These are phyloP conservation scores for Parelbella ahira DNA, from an alignment of 2,888 invertebrate species.

Conservation along the genomic window DNA sequence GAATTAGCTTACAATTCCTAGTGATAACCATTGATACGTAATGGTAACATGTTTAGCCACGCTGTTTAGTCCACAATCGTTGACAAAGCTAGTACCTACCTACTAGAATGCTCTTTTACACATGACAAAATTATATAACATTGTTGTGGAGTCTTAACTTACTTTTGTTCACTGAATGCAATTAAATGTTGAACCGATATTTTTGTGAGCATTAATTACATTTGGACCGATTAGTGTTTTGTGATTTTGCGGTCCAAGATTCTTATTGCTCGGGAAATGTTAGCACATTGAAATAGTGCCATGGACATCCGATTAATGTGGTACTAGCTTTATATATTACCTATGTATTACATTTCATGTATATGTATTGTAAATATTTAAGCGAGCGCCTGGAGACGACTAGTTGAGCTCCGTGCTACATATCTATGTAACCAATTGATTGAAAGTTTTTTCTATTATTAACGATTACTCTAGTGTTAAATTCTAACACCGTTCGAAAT, in stretches of 20 bases:
- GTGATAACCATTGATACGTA: slow-evolving; percentile 55
- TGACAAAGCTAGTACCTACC: slow-evolving; percentile 19
- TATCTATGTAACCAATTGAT: slow-evolving; percentile 65
- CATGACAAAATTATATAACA: no score
- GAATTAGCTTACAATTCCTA: slow-evolving; percentile 73
- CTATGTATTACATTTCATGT: slow-evolving; percentile 55
- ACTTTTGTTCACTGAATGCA: no score
- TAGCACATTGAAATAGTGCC: no score
- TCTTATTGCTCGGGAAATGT: no score
- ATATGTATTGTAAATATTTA: slow-evolving; percentile 39
- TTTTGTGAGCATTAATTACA: slow-evolving; percentile 1
- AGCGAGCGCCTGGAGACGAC: slow-evolving; percentile 56
- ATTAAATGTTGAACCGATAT: no score
- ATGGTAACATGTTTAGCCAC: slow-evolving; percentile 48
- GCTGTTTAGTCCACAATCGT: slow-evolving; percentile 49
- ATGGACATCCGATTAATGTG: no score
- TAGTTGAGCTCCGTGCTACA: slow-evolving; percentile 74
- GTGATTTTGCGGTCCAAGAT: slow-evolving; percentile 2
- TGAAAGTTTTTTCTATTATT: slow-evolving; percentile 73
- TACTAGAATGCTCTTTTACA: no score
- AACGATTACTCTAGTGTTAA: slow-evolving; percentile 70
- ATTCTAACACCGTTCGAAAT: slow-evolving; percentile 72
- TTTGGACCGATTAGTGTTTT: slow-evolving; percentile 3
- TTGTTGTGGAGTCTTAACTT: no score
- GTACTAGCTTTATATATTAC: slow-evolving; percentile 23